Base-by-base conservation (phyloP, 2,888 invertebrate species). In the Chloroclystis v-ata region DNA sequence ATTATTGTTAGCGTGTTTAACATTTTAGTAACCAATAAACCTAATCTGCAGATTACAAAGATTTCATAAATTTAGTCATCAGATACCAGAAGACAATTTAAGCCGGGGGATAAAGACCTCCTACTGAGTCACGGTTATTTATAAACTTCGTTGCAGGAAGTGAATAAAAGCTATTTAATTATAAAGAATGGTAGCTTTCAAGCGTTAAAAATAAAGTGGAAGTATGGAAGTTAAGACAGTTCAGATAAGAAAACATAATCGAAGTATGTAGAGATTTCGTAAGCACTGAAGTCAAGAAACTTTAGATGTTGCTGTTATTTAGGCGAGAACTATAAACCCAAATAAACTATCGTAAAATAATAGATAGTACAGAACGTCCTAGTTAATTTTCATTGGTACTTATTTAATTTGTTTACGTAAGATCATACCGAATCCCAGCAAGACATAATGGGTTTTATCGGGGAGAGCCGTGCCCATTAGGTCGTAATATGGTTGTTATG, bases 201-300 rank as follows among this genome's bases (percentile, higher is more conserved):
- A n/a, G 10, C 16, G 7, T 10, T 6, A 7, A 20, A 35, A 33
- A 33, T 33, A 33, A 24, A 1, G 10, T n/a, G 10, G 26, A 26
- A 9, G 26, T 20, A 11, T n/a, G 10, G 26, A 26, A 9, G 26
- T 20, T 20, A 4, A 20, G 20, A 4, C 20, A 20, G 26, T 26
- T 26, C 26, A 20, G 35, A 35, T 20, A 35, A 35, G 35, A 35
- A 35, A 11, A 35, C 35, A 35, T 20, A 35, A 35, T 24, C 35
- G 20, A 10, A 20, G 20, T 20, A 4, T 20, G 20, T 20, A 20
- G 20, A 35, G 35, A 35, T 35, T 20, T 20, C 20, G 35, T 8
- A 35, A 35, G 20, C 14, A 16, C 20, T 16, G 11, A 35, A 35
- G 35, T 35, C 35, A 35, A 35, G 20, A 35, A 35, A n/a, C 35